Evolutionary conservation across 2,888 invertebrate species (phyloP).

Genomic region (Melanargia galathea): DNA sequence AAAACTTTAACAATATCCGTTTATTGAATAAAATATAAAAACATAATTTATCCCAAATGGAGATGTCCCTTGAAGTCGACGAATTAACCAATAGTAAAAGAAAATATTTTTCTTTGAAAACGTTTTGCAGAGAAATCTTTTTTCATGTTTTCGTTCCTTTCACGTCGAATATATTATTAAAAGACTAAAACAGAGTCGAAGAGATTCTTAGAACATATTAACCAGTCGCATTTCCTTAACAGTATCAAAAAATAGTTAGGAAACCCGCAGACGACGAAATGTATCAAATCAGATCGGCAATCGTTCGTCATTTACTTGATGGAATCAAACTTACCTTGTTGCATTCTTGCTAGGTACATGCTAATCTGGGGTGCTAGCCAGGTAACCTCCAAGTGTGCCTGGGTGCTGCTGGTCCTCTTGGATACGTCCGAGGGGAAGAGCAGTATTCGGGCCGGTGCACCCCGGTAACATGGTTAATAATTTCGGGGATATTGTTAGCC

Average conservation of each 20-base stretch:
- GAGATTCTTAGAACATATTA: conserved; percentile 27
- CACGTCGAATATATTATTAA: conserved; percentile 26
- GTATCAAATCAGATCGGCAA: neutral
- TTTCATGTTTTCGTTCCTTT: conserved; percentile 31
- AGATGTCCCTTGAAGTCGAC: conserved; percentile 9
- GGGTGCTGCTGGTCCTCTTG: no score
- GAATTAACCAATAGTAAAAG: conserved; percentile 24
- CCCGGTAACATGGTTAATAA: no score
- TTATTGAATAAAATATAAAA: conserved; percentile 18
- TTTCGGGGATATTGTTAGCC: no score
- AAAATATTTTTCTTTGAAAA: conserved; percentile 31
- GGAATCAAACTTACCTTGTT: conserved; percentile 1
- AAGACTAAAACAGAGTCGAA: conserved; percentile 21
- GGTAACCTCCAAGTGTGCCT: no score
- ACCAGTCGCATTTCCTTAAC: conserved; percentile 21
- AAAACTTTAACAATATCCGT: conserved; percentile 18
- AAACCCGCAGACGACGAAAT: conserved; percentile 6
- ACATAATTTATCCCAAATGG: neutral
- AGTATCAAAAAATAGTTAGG: conserved; percentile 22
- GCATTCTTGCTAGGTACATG: no score
- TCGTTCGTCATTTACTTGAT: neutral
- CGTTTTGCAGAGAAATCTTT: conserved; percentile 29
- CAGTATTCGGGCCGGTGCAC: no score
- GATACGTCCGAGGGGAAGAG: no score
- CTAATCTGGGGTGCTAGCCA: no score